Evolutionary conservation across 1,140 invertebrate genomes (phyloP), one percentile per base, ranked within the genome.

Genomic region (Diabrotica undecimpunctata): DNA sequence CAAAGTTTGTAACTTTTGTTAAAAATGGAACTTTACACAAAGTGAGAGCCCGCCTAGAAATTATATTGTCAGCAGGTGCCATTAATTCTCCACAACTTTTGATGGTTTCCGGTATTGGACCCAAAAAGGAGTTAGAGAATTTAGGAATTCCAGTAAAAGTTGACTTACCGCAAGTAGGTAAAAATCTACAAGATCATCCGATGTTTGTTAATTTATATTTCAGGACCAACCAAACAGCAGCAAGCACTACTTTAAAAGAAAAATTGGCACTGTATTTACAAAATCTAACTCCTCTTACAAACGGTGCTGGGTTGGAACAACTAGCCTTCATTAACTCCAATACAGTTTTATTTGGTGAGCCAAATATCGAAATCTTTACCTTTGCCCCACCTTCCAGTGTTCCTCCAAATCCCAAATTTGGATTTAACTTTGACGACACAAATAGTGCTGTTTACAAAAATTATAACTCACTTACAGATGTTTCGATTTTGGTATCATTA

Each of bases 51-150:
- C 79, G 67, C 46, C 88, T 85, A 74, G 91, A 93, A 79, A 90
- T 93, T 0, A 90, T 93, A 38, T 69, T 94, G 6, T 84, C 89
- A 0, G 89, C 88, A 0, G 91, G 92, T 0, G 84, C 89, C 0
- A 85, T 93, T 25, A 87, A 84, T 9, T 85, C 86, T 0, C 91
- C 92, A 0, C 90, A 93, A 71, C 70, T 95, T 1, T 81, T 95
- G 41, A 90, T 95, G 88, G 79, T 94, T 0, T 94, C 92, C 11
- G 93, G 93, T 5, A 80, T 95, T 5, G 93, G 92, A n/a, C 89
- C 90, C 0, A 80, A 77, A n/a, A 74, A 85, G 9, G 89, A 94
- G 73, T 78, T 95, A 5, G 57, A 82, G 53, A 79, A 88, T 59
- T 77, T 87, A 4, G 85, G 85, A 0, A 84, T 91, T 1, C 81